Conservation (phyloP, 2,797 vertebrate genomes). For the Taeniopygia guttata region DNA sequence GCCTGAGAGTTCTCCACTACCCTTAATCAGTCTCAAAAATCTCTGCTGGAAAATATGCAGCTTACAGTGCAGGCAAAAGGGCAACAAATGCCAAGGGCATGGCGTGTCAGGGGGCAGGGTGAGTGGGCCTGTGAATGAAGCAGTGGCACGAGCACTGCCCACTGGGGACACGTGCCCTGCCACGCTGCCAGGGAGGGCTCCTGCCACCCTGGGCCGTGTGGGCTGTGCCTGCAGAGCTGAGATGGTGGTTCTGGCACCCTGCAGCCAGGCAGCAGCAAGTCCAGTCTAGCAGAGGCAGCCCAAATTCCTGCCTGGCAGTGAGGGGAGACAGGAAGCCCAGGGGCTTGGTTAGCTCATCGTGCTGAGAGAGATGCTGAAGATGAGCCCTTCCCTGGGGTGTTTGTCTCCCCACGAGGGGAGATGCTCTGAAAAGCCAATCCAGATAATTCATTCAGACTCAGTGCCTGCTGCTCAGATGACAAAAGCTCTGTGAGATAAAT, state of each 20-base stretch:
- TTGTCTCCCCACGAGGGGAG: background rate
- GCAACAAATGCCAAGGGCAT: background rate
- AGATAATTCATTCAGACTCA: background rate
- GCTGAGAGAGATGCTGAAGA: background rate
- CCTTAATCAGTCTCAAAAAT: background rate
- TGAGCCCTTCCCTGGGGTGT: background rate
- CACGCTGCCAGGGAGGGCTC: background rate
- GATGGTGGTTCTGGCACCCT: background rate
- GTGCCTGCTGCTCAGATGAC: background rate
- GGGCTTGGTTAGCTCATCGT: background rate
- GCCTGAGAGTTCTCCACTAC: background rate
- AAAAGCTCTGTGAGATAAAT: background rate
- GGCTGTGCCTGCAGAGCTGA: background rate
- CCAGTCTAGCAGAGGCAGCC: background rate
- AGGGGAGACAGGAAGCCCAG: background rate
- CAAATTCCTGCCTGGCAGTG: background rate
- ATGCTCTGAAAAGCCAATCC: background rate
- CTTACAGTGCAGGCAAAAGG: background rate
- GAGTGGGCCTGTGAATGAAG: background rate
- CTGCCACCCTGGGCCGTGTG: rapidly evolving
- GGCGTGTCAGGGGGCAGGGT: background rate
- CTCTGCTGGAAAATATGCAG: background rate
- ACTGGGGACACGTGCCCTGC: background rate
- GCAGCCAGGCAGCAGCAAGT: background rate
- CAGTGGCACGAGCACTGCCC: background rate